Percentiles rank a stretch among this genome's conserved stretches.
These are phyloP conservation scores for Threskiornis aethiopicus DNA, from an alignment of 2,797 vertebrate genomes.

Conservation along the genomic window DNA sequence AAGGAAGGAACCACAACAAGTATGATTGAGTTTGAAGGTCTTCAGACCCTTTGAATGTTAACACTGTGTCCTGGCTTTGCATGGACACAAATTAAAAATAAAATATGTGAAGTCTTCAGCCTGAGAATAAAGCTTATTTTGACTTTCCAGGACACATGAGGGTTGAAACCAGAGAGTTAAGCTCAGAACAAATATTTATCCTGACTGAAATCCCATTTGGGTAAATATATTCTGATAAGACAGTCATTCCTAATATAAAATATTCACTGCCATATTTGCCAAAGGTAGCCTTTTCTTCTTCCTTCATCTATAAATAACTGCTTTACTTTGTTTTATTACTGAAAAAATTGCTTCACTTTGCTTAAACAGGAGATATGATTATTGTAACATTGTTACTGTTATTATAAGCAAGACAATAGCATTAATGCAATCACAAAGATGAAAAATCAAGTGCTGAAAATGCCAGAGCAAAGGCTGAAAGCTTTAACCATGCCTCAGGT, in stretches of 20 bases:
- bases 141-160: background rate
- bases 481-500: background rate
- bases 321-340: background rate
- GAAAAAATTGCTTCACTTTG: constrained; percentile 27
- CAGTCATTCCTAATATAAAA: background rate
- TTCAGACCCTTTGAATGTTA: background rate
- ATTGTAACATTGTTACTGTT: constrained; percentile 40
- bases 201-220: background rate
- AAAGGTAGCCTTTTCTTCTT: background rate
- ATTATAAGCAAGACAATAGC: constrained; percentile 13
- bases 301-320: background rate
- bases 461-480: constrained; percentile 11
- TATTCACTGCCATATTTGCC: background rate
- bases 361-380: constrained; percentile 20
- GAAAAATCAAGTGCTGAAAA: constrained; percentile 40
- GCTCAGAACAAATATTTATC: background rate
- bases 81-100: background rate
- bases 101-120: background rate
- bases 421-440: constrained; percentile 16
- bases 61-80: background rate
- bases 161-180: background rate
- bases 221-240: background rate
- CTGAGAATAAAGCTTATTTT: background rate
- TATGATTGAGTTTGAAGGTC: background rate
- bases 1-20: background rate